Percentiles rank a stretch among this genome's conserved stretches.
Conservation (phyloP, 2,888 invertebrate genomes). For the Hydraecia micacea region DNA sequence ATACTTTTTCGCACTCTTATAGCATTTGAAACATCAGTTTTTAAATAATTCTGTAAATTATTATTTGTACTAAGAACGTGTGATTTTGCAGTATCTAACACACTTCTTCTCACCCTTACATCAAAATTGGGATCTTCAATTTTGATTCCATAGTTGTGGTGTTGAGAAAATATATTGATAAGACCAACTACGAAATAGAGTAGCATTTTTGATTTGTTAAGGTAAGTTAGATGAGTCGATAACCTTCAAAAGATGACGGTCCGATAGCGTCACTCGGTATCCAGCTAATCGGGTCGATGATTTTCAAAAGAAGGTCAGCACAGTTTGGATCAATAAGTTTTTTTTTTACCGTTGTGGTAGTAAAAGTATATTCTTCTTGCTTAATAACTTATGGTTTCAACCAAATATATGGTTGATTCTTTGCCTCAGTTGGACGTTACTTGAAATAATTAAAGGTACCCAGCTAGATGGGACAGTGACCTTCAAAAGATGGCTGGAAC, state of each 20-base stretch:
- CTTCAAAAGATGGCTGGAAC: too few relatives aligned
- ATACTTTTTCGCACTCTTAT: neutral
- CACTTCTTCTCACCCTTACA: conserved; percentile 67
- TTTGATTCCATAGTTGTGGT: conserved; percentile 71
- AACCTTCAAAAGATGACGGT: too few relatives aligned
- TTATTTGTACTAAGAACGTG: neutral
- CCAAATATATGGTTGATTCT: too few relatives aligned
- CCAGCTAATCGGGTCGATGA: too few relatives aligned
- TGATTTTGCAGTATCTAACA: neutral
- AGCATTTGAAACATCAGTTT: neutral
- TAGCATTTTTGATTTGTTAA: conserved; percentile 25
- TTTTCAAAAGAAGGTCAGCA: neutral
- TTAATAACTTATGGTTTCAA: neutral
- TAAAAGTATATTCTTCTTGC: neutral
- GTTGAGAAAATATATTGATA: conserved; percentile 66
- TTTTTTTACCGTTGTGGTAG: neutral
- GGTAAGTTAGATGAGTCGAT: too few relatives aligned
- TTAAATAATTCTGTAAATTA: neutral
- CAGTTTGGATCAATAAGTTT: too few relatives aligned
- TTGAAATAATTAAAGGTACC: too few relatives aligned
- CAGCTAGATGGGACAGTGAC: too few relatives aligned
- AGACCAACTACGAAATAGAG: conserved; percentile 60
- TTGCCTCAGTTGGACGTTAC: neutral
- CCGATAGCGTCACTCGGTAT: too few relatives aligned
- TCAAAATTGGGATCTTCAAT: conserved; percentile 60